Evolutionary conservation across 2,797 vertebrate species (phyloP), one percentile per base, ranked within the genome.

Genomic region (Novumbra hubbsi): DNA sequence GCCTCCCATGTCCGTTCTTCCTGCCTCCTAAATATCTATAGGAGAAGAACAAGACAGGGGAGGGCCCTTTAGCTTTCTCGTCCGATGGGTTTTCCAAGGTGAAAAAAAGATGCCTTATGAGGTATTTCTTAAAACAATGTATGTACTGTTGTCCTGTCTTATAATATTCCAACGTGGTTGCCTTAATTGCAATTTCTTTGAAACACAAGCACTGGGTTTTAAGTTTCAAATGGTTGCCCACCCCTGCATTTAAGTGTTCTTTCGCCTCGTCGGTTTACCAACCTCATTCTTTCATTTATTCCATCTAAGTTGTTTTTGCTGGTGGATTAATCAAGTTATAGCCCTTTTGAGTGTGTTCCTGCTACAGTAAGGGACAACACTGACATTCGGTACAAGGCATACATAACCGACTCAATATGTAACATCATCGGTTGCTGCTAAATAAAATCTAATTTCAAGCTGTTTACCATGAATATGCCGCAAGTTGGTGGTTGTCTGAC

Each of bases 191-290:
- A 60, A 60, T 60, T 60, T 24, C 21, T 60, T 12, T 24, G 9
- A 60, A 60, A 24, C 55, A 14, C 55, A 24, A 27, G 2, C n/a
- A 60, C 9, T 60, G n/a, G n/a, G n/a, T 7, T n/a, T 8, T 55
- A 9, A 3, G 7, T 55, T 21, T 21, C 34, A 3, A 38, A 38
- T 38, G 34, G 34, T 38, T 38, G 34, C 34, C 34, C 34, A 38
- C 34, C 2, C 34, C 34, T 38, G 2, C 34, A 7, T 38, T 38
- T 86, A 92, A 90, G 92, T 89, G 80, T 80, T 88, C 75, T 72
- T 85, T 71, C 78, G 80, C 84, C 71, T 77, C 41, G 76, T 93
- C 92, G 88, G 74, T 87, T 93, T 92, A 90, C 86, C 82, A 81
- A 90, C 87, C 85, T 88, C 79, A 52, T 74, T 78, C 75, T 78